Evolutionary conservation across 1,140 invertebrate genomes (phyloP).

Genomic region (Aphidius ervi): DNA sequence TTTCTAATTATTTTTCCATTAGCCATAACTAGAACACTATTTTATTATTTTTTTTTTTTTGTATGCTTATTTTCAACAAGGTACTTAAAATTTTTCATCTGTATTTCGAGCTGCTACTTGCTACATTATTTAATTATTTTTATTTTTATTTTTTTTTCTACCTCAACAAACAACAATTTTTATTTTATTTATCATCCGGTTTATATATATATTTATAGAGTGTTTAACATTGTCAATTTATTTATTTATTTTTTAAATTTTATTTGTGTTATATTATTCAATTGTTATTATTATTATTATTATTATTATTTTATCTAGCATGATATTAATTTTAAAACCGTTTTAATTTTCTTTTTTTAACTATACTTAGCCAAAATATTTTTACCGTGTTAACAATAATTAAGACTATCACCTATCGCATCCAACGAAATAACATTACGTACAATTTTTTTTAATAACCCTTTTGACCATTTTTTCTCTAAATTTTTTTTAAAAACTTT

Average conservation of each 20-base stretch:
- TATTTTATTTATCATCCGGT: constrained; percentile 13
- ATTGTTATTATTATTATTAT: constrained; percentile 20
- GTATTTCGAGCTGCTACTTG: constrained; percentile 40
- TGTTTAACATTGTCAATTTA: not conserved
- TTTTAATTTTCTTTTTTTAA: constrained; percentile 27
- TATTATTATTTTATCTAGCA: constrained; percentile 21
- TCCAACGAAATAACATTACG: constrained; percentile 42
- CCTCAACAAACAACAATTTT: constrained; percentile 41
- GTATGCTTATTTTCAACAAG: constrained; percentile 51
- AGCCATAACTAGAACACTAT: constrained; percentile 16
- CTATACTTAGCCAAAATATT: constrained; percentile 46
- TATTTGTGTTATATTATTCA: not conserved
- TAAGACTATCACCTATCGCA: constrained; percentile 37
- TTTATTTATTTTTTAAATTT: constrained; percentile 13
- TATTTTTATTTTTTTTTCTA: constrained; percentile 28
- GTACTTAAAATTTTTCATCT: constrained; percentile 40
- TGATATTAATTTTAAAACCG: constrained; percentile 15
- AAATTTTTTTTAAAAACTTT: no score
- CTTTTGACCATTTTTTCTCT: constrained; percentile 19
- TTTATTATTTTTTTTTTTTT: constrained; percentile 3
- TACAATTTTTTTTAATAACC: constrained; percentile 36
- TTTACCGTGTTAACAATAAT: constrained; percentile 42
- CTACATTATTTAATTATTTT: constrained; percentile 22
- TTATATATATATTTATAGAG: constrained; percentile 9
- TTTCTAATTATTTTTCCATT: constrained; percentile 15